These are phyloP conservation scores for Phymatocera aterrima DNA, from an alignment of 2,888 invertebrate genomes.

Conservation along the genomic window DNA sequence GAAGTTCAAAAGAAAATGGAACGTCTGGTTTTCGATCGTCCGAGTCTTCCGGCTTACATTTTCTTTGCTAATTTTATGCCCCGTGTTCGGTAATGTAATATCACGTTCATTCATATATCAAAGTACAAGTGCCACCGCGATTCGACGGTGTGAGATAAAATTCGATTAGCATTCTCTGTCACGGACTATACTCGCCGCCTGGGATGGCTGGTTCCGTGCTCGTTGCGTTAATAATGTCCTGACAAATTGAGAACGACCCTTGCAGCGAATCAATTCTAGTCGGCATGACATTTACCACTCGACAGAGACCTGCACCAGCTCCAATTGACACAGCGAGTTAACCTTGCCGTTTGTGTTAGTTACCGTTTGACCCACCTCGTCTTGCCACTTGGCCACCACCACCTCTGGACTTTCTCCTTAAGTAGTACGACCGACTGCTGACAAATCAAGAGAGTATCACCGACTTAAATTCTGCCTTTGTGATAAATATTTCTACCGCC, in stretches of 20 bases:
- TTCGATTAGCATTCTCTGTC: constrained; percentile 29
- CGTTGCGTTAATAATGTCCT: constrained; percentile 44
- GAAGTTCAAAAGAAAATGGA: neutral
- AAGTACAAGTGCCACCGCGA: constrained; percentile 28
- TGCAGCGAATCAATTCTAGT: constrained; percentile 43
- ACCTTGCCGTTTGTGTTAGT: constrained; percentile 68
- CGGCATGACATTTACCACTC: constrained; percentile 41
- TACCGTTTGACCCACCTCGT: constrained; percentile 65
- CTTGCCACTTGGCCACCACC: constrained; percentile 51
- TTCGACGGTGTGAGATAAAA: constrained; percentile 36
- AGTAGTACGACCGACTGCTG: too few relatives aligned
- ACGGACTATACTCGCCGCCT: neutral
- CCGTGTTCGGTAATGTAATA: constrained; percentile 1
- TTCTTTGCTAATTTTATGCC: constrained; percentile 7
- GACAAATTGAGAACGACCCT: constrained; percentile 44
- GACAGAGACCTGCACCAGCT: constrained; percentile 49
- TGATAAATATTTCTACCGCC: neutral
- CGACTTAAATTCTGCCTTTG: neutral
- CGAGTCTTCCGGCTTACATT: neutral
- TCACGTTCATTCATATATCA: constrained; percentile 33
- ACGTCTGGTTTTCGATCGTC: neutral
- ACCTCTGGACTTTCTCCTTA: neutral
- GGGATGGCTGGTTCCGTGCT: constrained; percentile 12
- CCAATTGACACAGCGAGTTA: constrained; percentile 73
- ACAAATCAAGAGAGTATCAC: neutral